Evolutionary conservation across 2,888 invertebrate genomes (phyloP).

Genomic region (Muscina levida): DNA sequence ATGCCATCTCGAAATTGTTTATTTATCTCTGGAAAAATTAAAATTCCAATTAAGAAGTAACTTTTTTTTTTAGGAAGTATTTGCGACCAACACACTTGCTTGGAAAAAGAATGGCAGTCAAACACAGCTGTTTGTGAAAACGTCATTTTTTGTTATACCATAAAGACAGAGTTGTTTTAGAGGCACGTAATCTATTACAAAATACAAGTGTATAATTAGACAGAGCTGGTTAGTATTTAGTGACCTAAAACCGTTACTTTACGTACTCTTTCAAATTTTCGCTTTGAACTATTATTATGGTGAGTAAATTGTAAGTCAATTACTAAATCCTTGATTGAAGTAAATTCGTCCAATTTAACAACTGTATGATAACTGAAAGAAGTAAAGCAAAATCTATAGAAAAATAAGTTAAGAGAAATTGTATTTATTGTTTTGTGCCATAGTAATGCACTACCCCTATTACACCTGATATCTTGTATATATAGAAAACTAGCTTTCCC

Average conservation of each 20-base stretch:
- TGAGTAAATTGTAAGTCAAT: too few species aligned
- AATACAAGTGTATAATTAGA: background rate
- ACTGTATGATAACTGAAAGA: too few species aligned
- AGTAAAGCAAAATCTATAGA: too few species aligned
- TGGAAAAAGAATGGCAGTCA: conserved; percentile 36
- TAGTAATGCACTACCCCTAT: too few species aligned
- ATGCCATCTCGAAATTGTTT: conserved; percentile 72
- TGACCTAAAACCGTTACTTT: background rate
- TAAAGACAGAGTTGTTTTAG: background rate
- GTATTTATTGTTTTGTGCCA: too few species aligned
- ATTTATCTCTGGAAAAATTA: conserved; percentile 8
- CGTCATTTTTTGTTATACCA: background rate
- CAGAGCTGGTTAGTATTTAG: background rate
- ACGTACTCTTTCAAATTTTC: too few species aligned
- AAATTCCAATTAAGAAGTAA: conserved; percentile 15
- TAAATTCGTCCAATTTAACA: too few species aligned
- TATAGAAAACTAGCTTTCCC: too few species aligned
- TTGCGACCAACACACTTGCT: conserved; percentile 5
- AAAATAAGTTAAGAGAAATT: too few species aligned
- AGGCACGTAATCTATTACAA: background rate
- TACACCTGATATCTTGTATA: too few species aligned
- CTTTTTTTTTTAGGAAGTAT: background rate
- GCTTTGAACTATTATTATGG: too few species aligned
- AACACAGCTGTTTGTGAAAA: conserved; percentile 46
- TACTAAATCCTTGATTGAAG: too few species aligned